Percentiles rank a stretch among this genome's conserved stretches.
Evolutionary conservation across 2,888 invertebrate genomes (phyloP).

Genomic region (Coelopa pilipes): DNA sequence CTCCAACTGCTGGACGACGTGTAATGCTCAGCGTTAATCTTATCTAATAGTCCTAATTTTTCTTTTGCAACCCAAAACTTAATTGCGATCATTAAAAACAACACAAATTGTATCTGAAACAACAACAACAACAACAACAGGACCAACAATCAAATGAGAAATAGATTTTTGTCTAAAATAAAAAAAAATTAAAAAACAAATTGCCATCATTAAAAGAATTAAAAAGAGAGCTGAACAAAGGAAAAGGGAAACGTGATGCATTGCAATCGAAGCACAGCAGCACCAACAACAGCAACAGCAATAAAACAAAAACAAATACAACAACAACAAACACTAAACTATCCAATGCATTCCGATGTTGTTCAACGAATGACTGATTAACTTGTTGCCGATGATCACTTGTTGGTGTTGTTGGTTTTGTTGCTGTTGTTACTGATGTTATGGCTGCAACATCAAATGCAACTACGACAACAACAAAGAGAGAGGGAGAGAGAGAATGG

Average conservation of each 20-base stretch:
- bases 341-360: conserved; percentile 22
- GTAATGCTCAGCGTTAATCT: neutral
- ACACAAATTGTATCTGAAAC: conserved; percentile 8
- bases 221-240: conserved; percentile 14
- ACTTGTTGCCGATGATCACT: conserved; percentile 40
- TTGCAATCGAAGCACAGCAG: conserved; percentile 23
- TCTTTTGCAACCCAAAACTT: conserved; percentile 11
- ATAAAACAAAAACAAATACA: conserved; percentile 3
- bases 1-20: neutral
- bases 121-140: conserved; percentile 18
- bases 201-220: conserved; percentile 30
- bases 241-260: conserved; percentile 13
- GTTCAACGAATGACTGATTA: conserved; percentile 41
- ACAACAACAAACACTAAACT: neutral
- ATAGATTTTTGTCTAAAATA: too few relatives aligned
- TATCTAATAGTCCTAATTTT: conserved; percentile 21
- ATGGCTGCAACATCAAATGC: neutral
- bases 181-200: conserved; percentile 28
- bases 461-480: neutral
- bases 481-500: neutral
- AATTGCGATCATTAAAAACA: conserved; percentile 15
- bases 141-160: too few relatives aligned
- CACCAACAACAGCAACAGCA: neutral
- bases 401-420: conserved; percentile 27
- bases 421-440: conserved; percentile 24